A percentile compares a stretch with the other conserved stretches of the same genome.
These are phyloP conservation scores for Helicolenus hilgendorfi DNA, from an alignment of 2,797 vertebrate species.

Conservation along the genomic window DNA sequence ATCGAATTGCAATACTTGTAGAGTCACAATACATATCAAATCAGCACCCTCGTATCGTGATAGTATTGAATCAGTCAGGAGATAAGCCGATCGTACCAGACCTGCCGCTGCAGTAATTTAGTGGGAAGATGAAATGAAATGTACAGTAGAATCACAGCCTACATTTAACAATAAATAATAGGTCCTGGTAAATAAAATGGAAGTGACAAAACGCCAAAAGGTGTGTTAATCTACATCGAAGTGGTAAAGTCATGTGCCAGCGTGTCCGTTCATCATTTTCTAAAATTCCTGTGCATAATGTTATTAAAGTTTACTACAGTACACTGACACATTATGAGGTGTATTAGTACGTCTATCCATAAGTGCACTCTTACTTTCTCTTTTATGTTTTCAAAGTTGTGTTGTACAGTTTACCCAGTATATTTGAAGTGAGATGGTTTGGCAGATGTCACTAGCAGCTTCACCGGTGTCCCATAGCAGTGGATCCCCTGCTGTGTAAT, in stretches of 20 bases:
- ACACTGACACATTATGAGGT: neutral
- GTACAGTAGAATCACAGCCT: too few relatives aligned
- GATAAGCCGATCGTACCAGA: too few relatives aligned
- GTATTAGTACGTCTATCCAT: neutral
- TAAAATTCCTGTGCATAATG: neutral
- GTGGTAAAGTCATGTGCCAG: too few relatives aligned
- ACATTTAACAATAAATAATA: too few relatives aligned
- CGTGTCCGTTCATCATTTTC: neutral
- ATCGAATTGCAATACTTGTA: too few relatives aligned
- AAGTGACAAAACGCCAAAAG: too few relatives aligned
- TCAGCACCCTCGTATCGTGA: too few relatives aligned
- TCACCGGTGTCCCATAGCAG: neutral
- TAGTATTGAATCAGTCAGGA: too few relatives aligned
- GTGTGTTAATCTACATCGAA: neutral
- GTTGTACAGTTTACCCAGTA: neutral
- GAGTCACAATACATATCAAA: too few relatives aligned
- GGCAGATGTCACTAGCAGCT: neutral
- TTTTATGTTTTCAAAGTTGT: neutral
- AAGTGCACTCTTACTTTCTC: neutral
- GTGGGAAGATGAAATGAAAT: too few relatives aligned
- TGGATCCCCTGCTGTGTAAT: constrained; percentile 36
- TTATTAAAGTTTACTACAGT: neutral
- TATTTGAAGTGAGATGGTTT: neutral
- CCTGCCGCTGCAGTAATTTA: too few relatives aligned
- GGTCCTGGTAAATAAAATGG: too few relatives aligned